Evolutionary conservation across 2,113 vertebrate genomes (phyloP).

Genomic region (Vicugna pacos): DNA sequence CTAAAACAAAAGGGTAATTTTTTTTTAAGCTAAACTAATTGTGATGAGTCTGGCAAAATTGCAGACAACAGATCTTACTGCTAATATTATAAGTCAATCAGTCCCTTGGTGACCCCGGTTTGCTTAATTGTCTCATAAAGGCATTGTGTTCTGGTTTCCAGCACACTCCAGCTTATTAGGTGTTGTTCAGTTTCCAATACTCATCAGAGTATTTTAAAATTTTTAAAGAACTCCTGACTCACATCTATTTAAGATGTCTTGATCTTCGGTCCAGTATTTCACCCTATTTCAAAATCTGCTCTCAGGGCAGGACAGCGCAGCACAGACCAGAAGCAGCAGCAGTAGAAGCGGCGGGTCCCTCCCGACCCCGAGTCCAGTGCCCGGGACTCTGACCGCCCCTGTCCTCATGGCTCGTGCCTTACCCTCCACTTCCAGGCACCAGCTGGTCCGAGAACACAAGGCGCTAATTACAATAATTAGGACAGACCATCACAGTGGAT

Average conservation of each 20-base stretch:
- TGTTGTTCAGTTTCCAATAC: neutral
- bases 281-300: no score
- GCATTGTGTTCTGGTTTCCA: neutral
- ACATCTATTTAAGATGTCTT: neutral
- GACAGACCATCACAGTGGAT: conserved; percentile 83
- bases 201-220: neutral
- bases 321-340: no score
- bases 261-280: neutral
- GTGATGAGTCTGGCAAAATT: neutral
- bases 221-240: neutral
- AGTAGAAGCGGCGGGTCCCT: neutral
- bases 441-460: conserved; percentile 73
- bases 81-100: neutral
- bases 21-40: conserved; percentile 23
- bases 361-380: neutral
- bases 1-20: neutral
- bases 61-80: neutral
- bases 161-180: neutral
- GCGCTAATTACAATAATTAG: conserved; percentile 83
- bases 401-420: conserved; percentile 42
- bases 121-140: neutral
- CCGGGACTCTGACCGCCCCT: rapidly evolving
- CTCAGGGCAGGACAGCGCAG: neutral
- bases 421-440: conserved; percentile 72
- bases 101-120: neutral